Percentiles rank a stretch among this genome's conserved stretches.
phyloP scores from a whole-genome alignment of 2,888 invertebrate species.

The Coleophora deauratella region DNA sequence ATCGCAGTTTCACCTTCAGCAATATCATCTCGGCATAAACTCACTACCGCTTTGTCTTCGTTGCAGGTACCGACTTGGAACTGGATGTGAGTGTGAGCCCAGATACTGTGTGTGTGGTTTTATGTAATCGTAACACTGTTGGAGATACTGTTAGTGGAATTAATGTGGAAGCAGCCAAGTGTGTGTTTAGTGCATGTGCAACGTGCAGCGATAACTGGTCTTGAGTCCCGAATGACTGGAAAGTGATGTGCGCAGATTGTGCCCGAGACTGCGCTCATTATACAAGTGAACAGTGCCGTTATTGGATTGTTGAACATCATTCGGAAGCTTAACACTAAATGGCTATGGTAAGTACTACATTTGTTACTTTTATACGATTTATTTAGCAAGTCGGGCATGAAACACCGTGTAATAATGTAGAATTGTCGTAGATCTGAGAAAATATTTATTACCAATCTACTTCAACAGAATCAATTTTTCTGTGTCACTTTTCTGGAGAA shows the following conservation, averaged over 20 bases:
- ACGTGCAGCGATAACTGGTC: slow-evolving; percentile 33
- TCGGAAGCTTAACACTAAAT: slow-evolving; percentile 52
- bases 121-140: slow-evolving; percentile 63
- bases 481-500: slow-evolving; percentile 3
- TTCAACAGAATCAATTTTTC: background rate
- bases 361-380: too few species aligned
- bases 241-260: slow-evolving; percentile 43
- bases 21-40: slow-evolving; percentile 33
- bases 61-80: slow-evolving; percentile 69
- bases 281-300: slow-evolving; percentile 56
- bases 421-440: background rate
- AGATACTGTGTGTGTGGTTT: slow-evolving; percentile 67
- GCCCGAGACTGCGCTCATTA: slow-evolving; percentile 39
- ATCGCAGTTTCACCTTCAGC: slow-evolving; percentile 20
- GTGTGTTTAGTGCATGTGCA: slow-evolving; percentile 26
- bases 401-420: too few species aligned
- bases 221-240: slow-evolving; percentile 26
- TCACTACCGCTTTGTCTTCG: slow-evolving; percentile 66
- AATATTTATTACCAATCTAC: slow-evolving; percentile 8
- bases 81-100: slow-evolving; percentile 72
- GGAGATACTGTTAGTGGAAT: slow-evolving; percentile 43
- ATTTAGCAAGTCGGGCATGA: too few species aligned
- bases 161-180: slow-evolving; percentile 32
- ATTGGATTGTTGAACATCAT: slow-evolving; percentile 50
- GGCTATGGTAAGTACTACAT: slow-evolving; percentile 57